phyloP scores from a whole-genome alignment of 1,140 invertebrate species.

The Rhopalosiphum maidis region DNA sequence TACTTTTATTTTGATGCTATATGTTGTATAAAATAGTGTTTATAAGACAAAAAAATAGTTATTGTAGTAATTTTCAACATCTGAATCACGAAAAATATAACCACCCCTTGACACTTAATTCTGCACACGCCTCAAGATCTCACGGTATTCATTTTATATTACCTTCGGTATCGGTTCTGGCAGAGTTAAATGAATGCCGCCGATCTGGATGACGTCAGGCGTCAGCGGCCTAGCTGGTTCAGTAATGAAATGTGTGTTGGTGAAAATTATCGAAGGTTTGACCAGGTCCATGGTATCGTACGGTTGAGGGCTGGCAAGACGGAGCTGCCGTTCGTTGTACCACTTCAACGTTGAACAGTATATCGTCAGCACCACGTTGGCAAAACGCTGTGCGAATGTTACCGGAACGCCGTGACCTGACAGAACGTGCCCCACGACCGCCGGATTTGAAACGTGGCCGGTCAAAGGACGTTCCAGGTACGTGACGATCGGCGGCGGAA shows the following conservation, averaged over 20 bases:
- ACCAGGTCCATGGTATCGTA: constrained; percentile 13
- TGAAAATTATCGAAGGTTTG: constrained; percentile 10
- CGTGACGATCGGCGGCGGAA: not conserved
- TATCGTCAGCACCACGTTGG: not conserved
- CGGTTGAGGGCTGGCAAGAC: not conserved
- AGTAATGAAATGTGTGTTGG: constrained; percentile 63
- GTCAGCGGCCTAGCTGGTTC: constrained; percentile 60
- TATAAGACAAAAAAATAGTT: no score
- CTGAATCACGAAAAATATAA: no score
- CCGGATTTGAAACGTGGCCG: not conserved
- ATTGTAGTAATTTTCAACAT: no score
- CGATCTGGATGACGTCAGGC: constrained; percentile 61
- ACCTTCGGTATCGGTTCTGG: not conserved
- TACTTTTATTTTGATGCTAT: no score
- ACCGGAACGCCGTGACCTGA: not conserved
- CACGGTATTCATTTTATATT: not conserved
- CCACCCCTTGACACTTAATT: no score
- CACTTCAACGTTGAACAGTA: not conserved
- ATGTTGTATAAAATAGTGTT: no score
- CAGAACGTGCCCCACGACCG: not conserved
- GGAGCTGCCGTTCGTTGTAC: no score
- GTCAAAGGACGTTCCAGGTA: not conserved
- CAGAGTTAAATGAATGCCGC: constrained; percentile 61
- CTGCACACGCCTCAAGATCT: no score
- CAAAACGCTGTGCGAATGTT: not conserved